These are phyloP conservation scores for Ypsolopha sequella DNA, from an alignment of 2,888 invertebrate genomes.

Conservation along the genomic window DNA sequence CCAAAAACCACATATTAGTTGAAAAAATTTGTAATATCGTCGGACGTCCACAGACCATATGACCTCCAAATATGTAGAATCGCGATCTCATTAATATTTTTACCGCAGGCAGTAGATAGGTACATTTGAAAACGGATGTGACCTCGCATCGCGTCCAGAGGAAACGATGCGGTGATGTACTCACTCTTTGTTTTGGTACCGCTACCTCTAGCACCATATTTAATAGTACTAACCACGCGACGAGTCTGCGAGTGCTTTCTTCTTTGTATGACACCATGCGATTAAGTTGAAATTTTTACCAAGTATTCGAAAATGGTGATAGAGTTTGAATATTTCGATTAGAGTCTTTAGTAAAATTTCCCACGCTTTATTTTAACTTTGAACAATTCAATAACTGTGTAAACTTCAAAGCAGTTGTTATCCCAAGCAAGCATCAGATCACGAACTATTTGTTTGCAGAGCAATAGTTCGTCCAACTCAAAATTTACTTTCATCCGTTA, in stretches of 20 bases:
- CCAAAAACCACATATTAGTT: constrained; percentile 8
- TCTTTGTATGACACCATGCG: too few relatives aligned
- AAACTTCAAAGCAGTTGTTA: background rate
- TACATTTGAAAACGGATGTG: constrained; percentile 24
- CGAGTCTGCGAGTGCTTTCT: too few relatives aligned
- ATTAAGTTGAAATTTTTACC: too few relatives aligned
- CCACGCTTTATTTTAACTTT: background rate
- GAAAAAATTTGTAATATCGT: constrained; percentile 24
- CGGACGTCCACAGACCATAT: constrained; percentile 25
- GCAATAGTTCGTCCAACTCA: background rate
- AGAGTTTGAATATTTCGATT: too few relatives aligned
- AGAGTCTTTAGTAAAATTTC: background rate
- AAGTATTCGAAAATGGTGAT: too few relatives aligned
- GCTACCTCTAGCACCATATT: background rate
- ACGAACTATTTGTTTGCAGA: background rate
- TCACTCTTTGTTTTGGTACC: background rate
- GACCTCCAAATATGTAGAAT: constrained; percentile 10
- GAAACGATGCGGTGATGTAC: constrained; percentile 13
- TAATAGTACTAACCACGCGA: too few relatives aligned
- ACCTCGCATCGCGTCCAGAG: constrained; percentile 19
- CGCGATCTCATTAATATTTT: constrained; percentile 28
- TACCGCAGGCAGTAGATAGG: constrained; percentile 14
- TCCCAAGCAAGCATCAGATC: background rate
- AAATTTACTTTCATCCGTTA: background rate
- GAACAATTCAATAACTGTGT: background rate